Base-by-base conservation (phyloP, 2,888 invertebrate species). In the Antitype chi region DNA sequence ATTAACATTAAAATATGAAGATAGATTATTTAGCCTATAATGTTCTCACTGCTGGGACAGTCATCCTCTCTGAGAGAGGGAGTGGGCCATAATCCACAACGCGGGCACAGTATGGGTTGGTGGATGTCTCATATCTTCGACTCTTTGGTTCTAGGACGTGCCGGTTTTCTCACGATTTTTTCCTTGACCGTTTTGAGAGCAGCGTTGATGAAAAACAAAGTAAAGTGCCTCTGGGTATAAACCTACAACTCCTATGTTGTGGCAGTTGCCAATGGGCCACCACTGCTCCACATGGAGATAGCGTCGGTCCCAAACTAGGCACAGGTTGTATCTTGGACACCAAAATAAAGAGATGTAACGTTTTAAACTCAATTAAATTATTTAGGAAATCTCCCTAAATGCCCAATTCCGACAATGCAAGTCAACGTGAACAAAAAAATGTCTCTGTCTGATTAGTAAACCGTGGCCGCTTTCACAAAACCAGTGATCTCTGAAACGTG, bases 401-500 rank as follows among this genome's bases (percentile, higher is more conserved):
- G 13, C 49, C n/a, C n/a, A 57, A 80, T 66, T 85, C 20, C 71
- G 0, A 47, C 72, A 79, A 69, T 79, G 74, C 73, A 76, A 76
- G 64, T 63, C 67, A 64, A 73, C 53, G 38, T 25, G 59, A 60
- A 67, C 66, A 78, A 83, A 78, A 78, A 85, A 86, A 74, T 85
- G 38, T 66, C 53, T 73, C 69, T 15, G 63, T 62, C 73, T 87
- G 87, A 87, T 88, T 78, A 77, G 80, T 74, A 84, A 87, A 60
- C 75, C 80, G 67, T 69, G 57, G 68, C 78, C 63, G 85, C 59
- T 76, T 86, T 81, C 47, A 71, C 74, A 78, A 78, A 84, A 80
- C 78, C 89, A 85, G 75, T 87, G 87, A 87, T 87, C 89, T 85
- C 73, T 82, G 81, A 73, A 88, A 87, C 81, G 76, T 88, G 80